These are phyloP conservation scores for Mormyrus proboscirostris DNA, from an alignment of 2,797 vertebrate species.

Conservation along the genomic window DNA sequence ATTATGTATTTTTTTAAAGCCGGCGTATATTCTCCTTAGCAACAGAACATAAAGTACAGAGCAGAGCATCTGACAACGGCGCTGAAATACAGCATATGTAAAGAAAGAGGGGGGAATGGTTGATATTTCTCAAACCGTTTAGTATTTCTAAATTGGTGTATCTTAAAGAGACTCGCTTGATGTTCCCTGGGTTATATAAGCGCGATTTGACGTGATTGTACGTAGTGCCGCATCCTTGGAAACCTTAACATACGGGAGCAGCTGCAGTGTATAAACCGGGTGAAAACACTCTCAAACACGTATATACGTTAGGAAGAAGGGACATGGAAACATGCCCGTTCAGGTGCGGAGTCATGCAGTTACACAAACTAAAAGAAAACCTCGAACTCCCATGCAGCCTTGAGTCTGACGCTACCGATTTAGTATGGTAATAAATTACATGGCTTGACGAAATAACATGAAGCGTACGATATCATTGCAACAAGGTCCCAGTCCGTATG, in stretches of 20 bases:
- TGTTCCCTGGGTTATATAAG: constrained; percentile 3
- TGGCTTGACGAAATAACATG: not conserved
- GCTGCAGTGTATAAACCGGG: not conserved
- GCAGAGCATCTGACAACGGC: constrained; percentile 46
- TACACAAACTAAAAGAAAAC: not conserved
- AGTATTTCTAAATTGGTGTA: not conserved
- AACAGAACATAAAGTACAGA: constrained; percentile 44
- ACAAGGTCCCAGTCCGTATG: not conserved
- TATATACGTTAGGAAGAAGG: not conserved
- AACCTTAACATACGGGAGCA: not conserved
- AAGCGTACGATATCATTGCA: not conserved
- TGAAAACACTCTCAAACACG: not conserved
- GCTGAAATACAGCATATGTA: not conserved
- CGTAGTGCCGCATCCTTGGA: not conserved
- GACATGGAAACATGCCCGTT: not conserved
- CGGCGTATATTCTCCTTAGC: constrained; percentile 52
- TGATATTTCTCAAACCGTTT: not conserved
- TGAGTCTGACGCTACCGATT: not conserved
- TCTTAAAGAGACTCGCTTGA: not conserved
- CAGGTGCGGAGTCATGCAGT: not conserved
- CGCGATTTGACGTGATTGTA: not conserved
- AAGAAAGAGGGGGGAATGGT: not conserved
- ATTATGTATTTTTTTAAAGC: not conserved
- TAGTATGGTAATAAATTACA: not conserved
- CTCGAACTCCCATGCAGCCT: not conserved